Percentiles rank a stretch among this genome's conserved stretches.
Conservation (phyloP, 2,888 invertebrate species). For the Amaurobius ferox region DNA sequence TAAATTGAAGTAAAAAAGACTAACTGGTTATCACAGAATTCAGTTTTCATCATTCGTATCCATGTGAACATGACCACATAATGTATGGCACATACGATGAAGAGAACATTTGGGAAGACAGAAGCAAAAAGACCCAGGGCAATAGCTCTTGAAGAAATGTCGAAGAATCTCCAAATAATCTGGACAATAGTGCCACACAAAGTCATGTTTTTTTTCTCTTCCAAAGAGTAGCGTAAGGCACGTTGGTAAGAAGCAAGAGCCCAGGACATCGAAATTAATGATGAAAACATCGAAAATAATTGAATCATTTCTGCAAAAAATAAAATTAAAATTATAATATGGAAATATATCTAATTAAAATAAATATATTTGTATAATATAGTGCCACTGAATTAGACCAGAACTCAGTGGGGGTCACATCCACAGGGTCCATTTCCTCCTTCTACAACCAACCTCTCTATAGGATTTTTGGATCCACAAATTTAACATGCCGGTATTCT, state of each 20-base stretch:
- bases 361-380: too few species aligned
- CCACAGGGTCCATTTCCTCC: too few species aligned
- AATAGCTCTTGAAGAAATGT: conserved; percentile 80
- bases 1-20: too few species aligned
- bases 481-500: too few species aligned
- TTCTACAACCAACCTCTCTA: too few species aligned
- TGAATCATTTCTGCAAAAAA: conserved; percentile 82
- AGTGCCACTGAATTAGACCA: too few species aligned
- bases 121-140: conserved; percentile 78
- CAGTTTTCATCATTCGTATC: conserved; percentile 76
- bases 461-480: too few species aligned
- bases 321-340: conserved; percentile 54
- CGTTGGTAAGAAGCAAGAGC: conserved; percentile 91
- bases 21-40: conserved; percentile 73
- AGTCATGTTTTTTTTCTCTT: conserved; percentile 87
- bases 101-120: conserved; percentile 76
- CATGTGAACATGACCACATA: conserved; percentile 78
- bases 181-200: conserved; percentile 85
- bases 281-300: conserved; percentile 85
- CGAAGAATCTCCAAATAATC: conserved; percentile 89
- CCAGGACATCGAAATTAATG: conserved; percentile 93
- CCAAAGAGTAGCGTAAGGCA: conserved; percentile 86
- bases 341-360: too few species aligned
- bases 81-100: conserved; percentile 77
- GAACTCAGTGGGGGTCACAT: too few species aligned